A percentile compares a stretch with the other conserved stretches of the same genome.
Evolutionary conservation across 2,888 invertebrate species (phyloP).

Genomic region (Caenorhabditis macrosperma): DNA sequence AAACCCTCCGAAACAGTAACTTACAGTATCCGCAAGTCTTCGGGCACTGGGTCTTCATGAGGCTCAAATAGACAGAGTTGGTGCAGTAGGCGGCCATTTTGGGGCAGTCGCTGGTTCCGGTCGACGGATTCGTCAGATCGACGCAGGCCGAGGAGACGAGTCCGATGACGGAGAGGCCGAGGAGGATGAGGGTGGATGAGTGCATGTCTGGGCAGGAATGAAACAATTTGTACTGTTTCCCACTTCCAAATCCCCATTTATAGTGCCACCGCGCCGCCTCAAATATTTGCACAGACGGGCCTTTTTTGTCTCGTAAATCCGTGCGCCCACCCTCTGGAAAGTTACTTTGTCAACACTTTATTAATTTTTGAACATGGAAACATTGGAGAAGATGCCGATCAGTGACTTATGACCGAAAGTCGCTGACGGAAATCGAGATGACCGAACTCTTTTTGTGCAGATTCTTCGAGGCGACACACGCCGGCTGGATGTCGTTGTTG

Average conservation of each 20-base stretch:
- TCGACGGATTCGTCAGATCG: constrained; percentile 35
- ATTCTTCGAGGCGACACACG: constrained; percentile 31
- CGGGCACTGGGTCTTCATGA: constrained; percentile 40
- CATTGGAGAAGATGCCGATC: not conserved
- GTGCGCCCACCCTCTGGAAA: not conserved
- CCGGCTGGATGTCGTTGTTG: constrained; percentile 52
- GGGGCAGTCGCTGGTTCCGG: constrained; percentile 37
- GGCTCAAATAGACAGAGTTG: constrained; percentile 34
- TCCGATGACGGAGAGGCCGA: constrained; percentile 7
- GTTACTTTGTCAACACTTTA: too few relatives aligned
- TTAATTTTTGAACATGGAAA: too few relatives aligned
- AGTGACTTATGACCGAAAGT: constrained; percentile 18
- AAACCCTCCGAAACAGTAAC: not conserved
- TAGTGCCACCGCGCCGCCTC: constrained; percentile 3
- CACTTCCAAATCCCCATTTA: constrained; percentile 1
- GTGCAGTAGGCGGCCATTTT: constrained; percentile 30
- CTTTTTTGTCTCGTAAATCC: constrained; percentile 21
- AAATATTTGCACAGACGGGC: constrained; percentile 36
- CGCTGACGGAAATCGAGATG: constrained; percentile 36
- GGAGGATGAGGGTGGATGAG: constrained; percentile 4
- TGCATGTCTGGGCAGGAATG: constrained; percentile 13
- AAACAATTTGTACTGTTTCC: constrained; percentile 12
- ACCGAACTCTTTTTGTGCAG: constrained; percentile 48
- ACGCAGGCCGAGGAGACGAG: constrained; percentile 28
- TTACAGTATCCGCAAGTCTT: constrained; percentile 49